These are phyloP conservation scores for Panorpa germanica DNA, from an alignment of 2,888 invertebrate genomes.

Conservation along the genomic window DNA sequence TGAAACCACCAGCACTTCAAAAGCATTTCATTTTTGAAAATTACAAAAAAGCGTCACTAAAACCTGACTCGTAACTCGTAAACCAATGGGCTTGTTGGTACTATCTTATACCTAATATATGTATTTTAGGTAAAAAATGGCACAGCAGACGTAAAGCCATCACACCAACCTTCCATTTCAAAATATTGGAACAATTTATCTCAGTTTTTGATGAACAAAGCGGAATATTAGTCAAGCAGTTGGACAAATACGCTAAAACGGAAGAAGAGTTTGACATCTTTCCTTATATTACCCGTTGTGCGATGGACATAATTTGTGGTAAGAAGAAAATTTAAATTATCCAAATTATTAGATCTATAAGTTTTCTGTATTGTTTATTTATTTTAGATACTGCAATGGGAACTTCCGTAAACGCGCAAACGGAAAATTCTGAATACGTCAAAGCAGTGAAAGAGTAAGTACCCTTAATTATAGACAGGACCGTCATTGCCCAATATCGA, in stretches of 20 bases:
- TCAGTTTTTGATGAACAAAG: constrained; percentile 42
- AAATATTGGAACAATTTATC: constrained; percentile 46
- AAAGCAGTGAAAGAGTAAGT: constrained; percentile 51
- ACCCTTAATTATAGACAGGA: constrained; percentile 6
- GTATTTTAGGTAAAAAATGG: constrained; percentile 31
- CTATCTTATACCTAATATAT: too few species aligned
- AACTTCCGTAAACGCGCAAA: constrained; percentile 49
- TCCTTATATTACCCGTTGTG: constrained; percentile 36
- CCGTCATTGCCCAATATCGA: too few species aligned
- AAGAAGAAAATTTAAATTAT: too few species aligned
- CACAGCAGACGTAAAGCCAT: constrained; percentile 39
- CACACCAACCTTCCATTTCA: constrained; percentile 58
- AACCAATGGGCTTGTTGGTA: too few species aligned
- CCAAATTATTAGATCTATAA: too few species aligned
- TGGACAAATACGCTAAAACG: constrained; percentile 22
- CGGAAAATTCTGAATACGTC: constrained; percentile 51
- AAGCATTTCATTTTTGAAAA: too few species aligned
- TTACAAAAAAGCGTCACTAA: too few species aligned
- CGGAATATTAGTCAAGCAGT: constrained; percentile 30
- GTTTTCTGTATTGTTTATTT: constrained; percentile 13
- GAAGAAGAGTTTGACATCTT: constrained; percentile 35
- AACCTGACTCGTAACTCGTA: too few species aligned
- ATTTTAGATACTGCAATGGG: constrained; percentile 74
- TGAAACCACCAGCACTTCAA: too few species aligned
- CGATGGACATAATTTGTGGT: constrained; percentile 43